phyloP scores from a whole-genome alignment of 2,113 vertebrate genomes.

The Anolis carolinensis region DNA sequence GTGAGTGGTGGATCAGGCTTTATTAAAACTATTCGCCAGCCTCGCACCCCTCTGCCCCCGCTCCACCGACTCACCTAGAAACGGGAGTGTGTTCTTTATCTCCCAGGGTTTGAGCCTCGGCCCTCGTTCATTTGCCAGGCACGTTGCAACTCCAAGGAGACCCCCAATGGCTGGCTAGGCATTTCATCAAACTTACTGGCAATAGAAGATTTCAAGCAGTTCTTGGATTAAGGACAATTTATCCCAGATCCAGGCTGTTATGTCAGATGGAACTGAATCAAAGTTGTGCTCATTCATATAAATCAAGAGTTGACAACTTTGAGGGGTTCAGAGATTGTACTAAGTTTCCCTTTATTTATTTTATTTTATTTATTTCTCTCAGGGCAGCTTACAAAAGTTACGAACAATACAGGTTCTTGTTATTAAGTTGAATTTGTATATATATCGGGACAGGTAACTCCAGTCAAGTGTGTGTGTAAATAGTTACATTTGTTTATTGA shows the following conservation, averaged over 20 bases:
- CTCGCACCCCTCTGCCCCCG: neutral
- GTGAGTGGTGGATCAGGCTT: neutral
- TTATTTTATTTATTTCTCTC: no score
- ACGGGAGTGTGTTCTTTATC: neutral
- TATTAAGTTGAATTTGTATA: no score
- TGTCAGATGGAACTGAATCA: neutral
- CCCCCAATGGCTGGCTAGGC: neutral
- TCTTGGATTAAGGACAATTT: neutral
- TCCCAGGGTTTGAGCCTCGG: slow-evolving; percentile 8
- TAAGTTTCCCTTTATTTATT: no score
- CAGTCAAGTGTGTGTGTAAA: no score
- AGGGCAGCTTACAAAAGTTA: no score
- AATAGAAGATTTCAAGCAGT: neutral
- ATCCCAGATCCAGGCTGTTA: neutral
- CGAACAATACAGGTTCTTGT: no score
- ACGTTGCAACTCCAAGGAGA: neutral
- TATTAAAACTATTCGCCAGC: slow-evolving; percentile 33
- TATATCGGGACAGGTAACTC: no score
- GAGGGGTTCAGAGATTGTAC: no score
- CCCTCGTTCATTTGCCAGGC: neutral
- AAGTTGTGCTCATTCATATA: neutral
- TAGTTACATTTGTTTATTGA: no score
- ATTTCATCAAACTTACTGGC: neutral
- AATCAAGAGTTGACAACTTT: no score
- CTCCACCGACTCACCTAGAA: neutral